Conservation (phyloP, 2,113 vertebrate genomes). For the Triplophysa siluroides region DNA sequence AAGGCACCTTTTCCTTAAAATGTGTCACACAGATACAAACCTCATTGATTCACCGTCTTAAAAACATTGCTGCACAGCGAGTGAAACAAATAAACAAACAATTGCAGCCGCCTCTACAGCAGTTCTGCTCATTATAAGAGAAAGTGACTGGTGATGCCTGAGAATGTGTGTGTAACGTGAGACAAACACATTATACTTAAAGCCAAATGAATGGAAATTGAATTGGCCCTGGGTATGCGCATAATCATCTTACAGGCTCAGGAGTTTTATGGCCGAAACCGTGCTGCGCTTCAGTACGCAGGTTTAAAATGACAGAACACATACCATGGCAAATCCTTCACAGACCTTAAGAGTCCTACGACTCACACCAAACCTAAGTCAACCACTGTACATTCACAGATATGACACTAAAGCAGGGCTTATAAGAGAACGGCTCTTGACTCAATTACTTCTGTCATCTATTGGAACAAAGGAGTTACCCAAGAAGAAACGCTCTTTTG, state of each 20-base stretch:
- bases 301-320: slow-evolving; percentile 9
- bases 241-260: slow-evolving; percentile 40
- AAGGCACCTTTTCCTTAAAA: neutral
- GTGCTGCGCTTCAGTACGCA: neutral
- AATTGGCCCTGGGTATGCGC: slow-evolving; percentile 28
- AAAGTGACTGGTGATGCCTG: slow-evolving; percentile 16
- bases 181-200: slow-evolving; percentile 37
- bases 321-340: neutral
- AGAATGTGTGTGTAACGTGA: slow-evolving; percentile 17
- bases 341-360: slow-evolving; percentile 1
- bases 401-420: neutral
- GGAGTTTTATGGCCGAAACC: neutral
- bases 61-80: neutral
- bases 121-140: slow-evolving; percentile 24
- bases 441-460: too few species aligned
- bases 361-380: neutral
- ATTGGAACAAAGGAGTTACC: too few species aligned
- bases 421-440: too few species aligned
- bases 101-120: neutral
- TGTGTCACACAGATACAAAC: slow-evolving; percentile 15
- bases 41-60: neutral
- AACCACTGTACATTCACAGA: neutral
- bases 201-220: slow-evolving; percentile 32
- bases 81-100: neutral
- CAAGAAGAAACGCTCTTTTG: too few species aligned